Base-by-base conservation (phyloP, 2,113 vertebrate species). In the Neodon shergylaensis region DNA sequence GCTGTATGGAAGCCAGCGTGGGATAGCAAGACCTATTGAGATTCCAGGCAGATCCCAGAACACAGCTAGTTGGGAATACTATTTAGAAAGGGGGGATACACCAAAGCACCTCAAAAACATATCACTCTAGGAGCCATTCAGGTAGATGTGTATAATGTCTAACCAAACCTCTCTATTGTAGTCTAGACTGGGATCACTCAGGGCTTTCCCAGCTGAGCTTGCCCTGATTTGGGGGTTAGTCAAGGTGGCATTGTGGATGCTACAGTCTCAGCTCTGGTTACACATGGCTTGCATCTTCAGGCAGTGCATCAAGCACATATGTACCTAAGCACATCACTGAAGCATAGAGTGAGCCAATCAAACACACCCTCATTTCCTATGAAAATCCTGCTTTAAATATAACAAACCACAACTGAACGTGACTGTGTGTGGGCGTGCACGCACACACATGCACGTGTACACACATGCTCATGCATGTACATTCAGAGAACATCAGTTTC, bases 31-130 rank as follows among this genome's bases (percentile, higher is more conserved):
- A 97, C 28, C 95, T 22, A 11, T 58, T 68, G 73, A 91, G 42
- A 91, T 91, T 95, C 78, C 88, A 91, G 96, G 96, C 96, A 95
- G 36, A 52, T 61, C 52, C 36, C 36, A 82, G 36, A 31, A 24
- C 11, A 39, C 21, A 91, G 79, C 65, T 90, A 76, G 42, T 61
- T 63, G 44, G 49, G n/a, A 65, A 97, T 81, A 10, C 0, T 0
- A 17, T 76, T n/a, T 39, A 16, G 61, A 78, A 88, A 88, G 2
- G 17, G 17, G 28, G 36, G 33, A 26, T 7, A 36, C 1, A 86
- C 21, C 28, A 85, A 70, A 94, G 79, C 0, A 63, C 76, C 92
- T 95, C 76, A 36, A 76, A 94, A 96, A 96, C 21, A 36, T 58
- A 82, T 81, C 26, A 36, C 77, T 77, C 63, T 22, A 77, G 93